These are phyloP conservation scores for Saccopteryx bilineata DNA, from an alignment of 2,113 vertebrate genomes.

Conservation along the genomic window DNA sequence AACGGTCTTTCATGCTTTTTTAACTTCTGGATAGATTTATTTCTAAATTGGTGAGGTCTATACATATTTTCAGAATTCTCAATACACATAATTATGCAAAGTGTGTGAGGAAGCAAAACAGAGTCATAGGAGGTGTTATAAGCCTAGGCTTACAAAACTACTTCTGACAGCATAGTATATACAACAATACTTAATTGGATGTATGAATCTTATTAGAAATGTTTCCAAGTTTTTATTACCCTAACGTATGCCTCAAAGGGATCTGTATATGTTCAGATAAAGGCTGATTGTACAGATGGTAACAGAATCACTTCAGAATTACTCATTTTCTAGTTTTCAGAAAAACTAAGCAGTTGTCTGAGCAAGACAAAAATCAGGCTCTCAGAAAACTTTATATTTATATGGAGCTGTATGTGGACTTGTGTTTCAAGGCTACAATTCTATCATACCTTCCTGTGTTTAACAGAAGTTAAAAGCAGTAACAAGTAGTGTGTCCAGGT, in stretches of 20 bases:
- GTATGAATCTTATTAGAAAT: constrained; percentile 79
- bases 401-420: neutral
- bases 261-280: constrained; percentile 74
- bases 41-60: constrained; percentile 78
- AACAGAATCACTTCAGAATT: constrained; percentile 71
- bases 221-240: constrained; percentile 77
- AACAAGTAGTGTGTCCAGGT: neutral
- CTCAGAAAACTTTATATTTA: constrained; percentile 23
- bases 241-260: constrained; percentile 65
- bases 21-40: constrained; percentile 68
- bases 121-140: constrained; percentile 76
- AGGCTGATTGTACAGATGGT: constrained; percentile 75
- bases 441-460: constrained; percentile 14
- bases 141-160: constrained; percentile 74
- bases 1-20: constrained; percentile 71
- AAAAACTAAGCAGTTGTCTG: constrained; percentile 64
- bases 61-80: constrained; percentile 80
- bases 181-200: constrained; percentile 82
- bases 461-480: constrained; percentile 40
- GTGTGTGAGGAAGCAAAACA: constrained; percentile 77
- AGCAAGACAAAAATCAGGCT: constrained; percentile 58
- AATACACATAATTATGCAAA: constrained; percentile 83
- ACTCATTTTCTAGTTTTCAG: constrained; percentile 60
- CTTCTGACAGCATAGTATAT: constrained; percentile 60
- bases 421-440: constrained; percentile 58